phyloP scores from a whole-genome alignment of 2,888 invertebrate species.

The Calameuta filiformis region DNA sequence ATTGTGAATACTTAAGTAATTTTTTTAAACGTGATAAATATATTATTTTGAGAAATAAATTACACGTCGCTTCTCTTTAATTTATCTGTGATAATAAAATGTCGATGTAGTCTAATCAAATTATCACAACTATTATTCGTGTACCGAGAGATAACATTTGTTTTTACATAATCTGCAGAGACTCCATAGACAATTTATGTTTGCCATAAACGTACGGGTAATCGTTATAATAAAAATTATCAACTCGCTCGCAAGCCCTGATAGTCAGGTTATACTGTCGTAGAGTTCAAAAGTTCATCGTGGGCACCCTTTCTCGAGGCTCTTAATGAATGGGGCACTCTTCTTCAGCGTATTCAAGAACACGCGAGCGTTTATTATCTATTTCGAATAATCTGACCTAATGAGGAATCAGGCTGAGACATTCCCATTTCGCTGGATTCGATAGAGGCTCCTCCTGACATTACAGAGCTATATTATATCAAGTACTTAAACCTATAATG shows the following conservation, averaged over 20 bases:
- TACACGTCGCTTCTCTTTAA: background rate
- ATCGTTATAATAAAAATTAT: background rate
- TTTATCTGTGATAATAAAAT: background rate
- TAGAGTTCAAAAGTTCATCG: slow-evolving; percentile 39
- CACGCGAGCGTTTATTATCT: background rate
- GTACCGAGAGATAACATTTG: background rate
- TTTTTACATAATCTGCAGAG: background rate
- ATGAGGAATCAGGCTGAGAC: background rate
- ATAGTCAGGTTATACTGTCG: slow-evolving; percentile 6
- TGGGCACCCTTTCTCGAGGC: slow-evolving; percentile 9
- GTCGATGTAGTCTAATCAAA: background rate
- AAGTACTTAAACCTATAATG: background rate
- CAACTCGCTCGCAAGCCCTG: background rate
- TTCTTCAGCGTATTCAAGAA: background rate
- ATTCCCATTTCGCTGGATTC: background rate
- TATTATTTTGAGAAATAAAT: too few species aligned
- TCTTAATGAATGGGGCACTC: slow-evolving; percentile 29
- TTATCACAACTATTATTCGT: background rate
- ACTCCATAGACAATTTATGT: background rate
- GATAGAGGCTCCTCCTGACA: background rate
- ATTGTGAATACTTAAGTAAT: too few species aligned
- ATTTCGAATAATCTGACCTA: background rate
- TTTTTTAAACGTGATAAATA: too few species aligned
- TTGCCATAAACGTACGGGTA: background rate
- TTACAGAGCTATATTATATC: background rate